Evolutionary conservation across 1,140 invertebrate genomes (phyloP).

Genomic region (Drosophila guanche): DNA sequence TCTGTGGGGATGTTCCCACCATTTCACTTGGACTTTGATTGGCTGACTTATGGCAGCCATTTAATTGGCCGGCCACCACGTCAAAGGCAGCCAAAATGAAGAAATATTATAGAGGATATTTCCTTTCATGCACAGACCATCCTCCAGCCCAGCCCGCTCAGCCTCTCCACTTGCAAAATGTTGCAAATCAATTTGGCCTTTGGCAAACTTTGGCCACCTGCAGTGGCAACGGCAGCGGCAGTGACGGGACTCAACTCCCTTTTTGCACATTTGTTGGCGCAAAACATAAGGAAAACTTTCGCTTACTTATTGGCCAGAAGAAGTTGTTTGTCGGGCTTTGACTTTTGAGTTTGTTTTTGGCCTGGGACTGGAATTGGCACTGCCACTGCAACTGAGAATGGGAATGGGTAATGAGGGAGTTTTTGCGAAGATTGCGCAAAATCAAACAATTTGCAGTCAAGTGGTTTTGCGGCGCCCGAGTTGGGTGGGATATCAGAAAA

Average conservation of each 20-base stretch:
- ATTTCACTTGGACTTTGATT: conserved; percentile 47
- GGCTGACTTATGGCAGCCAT: conserved; percentile 65
- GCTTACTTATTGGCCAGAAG: conserved; percentile 69
- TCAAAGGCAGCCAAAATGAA: conserved; percentile 69
- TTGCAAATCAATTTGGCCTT: conserved; percentile 74
- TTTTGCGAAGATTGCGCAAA: conserved; percentile 35
- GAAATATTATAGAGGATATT: conserved; percentile 53
- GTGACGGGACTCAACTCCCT: conserved; percentile 9
- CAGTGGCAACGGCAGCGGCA: conserved; percentile 15
- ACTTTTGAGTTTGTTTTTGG: conserved; percentile 30
- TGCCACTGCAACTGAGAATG: conserved; percentile 1
- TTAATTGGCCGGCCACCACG: conserved; percentile 68
- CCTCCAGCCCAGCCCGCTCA: not conserved
- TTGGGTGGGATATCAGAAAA: not conserved
- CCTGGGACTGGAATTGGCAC: not conserved
- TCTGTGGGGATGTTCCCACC: too few species aligned
- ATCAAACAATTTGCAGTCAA: conserved; percentile 63
- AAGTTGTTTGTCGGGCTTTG: conserved; percentile 50
- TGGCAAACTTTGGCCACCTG: conserved; percentile 63
- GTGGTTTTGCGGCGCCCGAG: conserved; percentile 54
- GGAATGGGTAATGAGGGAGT: conserved; percentile 20
- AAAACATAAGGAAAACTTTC: conserved; percentile 71
- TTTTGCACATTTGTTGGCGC: conserved; percentile 64
- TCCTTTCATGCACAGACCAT: conserved; percentile 13
- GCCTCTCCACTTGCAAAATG: conserved; percentile 25